Evolutionary conservation across 2,888 invertebrate species (phyloP).

Genomic region (Nomada fabriciana): DNA sequence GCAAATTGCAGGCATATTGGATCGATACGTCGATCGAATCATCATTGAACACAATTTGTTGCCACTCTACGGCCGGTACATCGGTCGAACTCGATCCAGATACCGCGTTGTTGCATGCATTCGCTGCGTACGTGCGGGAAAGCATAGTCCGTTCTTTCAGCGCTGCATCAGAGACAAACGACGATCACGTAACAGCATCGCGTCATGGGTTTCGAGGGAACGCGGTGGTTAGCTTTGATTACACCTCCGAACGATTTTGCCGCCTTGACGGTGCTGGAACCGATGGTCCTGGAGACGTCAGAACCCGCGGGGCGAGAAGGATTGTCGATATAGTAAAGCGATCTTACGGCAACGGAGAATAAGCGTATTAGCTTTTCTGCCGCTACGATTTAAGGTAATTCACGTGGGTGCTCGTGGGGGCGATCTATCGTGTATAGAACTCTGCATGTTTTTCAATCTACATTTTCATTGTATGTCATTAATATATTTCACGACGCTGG

Average conservation of each 20-base stretch:
- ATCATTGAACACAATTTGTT: slow-evolving; percentile 69
- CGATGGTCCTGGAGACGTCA: background rate
- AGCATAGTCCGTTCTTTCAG: slow-evolving; percentile 36
- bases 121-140: slow-evolving; percentile 57
- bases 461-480: no score
- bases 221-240: slow-evolving; percentile 77
- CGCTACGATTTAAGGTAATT: background rate
- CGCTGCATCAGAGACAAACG: slow-evolving; percentile 77
- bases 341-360: slow-evolving; percentile 3
- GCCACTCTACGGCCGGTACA: slow-evolving; percentile 30
- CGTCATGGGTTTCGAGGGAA: slow-evolving; percentile 74
- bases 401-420: no score
- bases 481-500: no score
- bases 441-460: no score
- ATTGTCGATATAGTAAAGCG: slow-evolving; percentile 9
- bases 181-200: slow-evolving; percentile 78
- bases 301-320: slow-evolving; percentile 27
- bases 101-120: slow-evolving; percentile 38
- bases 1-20: slow-evolving; percentile 64
- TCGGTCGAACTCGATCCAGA: slow-evolving; percentile 61
- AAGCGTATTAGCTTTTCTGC: background rate
- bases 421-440: no score
- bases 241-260: slow-evolving; percentile 67
- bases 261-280: slow-evolving; percentile 12
- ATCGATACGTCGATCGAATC: slow-evolving; percentile 62